Evolutionary conservation across 1,140 invertebrate genomes (phyloP), one percentile per base, ranked within the genome.

Genomic region (Anastrepha obliqua): DNA sequence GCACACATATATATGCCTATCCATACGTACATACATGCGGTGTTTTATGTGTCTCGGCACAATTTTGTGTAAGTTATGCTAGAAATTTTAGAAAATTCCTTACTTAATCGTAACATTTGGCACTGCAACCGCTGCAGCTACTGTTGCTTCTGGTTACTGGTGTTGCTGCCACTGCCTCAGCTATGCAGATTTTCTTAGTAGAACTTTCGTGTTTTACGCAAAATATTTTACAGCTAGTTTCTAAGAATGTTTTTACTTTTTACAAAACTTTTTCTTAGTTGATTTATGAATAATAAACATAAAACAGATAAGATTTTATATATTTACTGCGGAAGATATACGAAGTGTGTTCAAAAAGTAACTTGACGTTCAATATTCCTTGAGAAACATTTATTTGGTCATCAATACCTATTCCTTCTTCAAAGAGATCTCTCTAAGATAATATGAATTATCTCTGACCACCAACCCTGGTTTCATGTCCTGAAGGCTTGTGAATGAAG

Each of bases 21-120:
- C 17, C 47, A 81, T 81, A 29, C 11, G 51, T 55, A 74, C 70
- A 17, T 42, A 55, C 47, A 55, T 81, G 55, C 11, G 44, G 70
- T 62, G n/a, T 62, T 55, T 74, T 74, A 51, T 81, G 47, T n/a
- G 47, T 81, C 47, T 81, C 47, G 47, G 74, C 74, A 11, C 74
- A 55, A 55, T 55, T 81, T 81, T 81, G n/a, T 81, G 74, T 81
- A 81, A 81, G 74, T 51, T 81, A 81, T 81, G 11, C 8, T 29
- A 81, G 74, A 81, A 81, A 81, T 81, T 81, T 81, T 29, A 47
- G n/a, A 81, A 81, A 81, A 81, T 81, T 81, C 74, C 55, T 81
- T 81, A 81, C 74, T 42, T 81, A 81, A 55, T 81, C 74, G 74
- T 20, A 81, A 81, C 47, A 81, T 81, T 81, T 81, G 44, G 74